phyloP scores from a whole-genome alignment of 1,140 invertebrate species.

The Eciton burchellii region DNA sequence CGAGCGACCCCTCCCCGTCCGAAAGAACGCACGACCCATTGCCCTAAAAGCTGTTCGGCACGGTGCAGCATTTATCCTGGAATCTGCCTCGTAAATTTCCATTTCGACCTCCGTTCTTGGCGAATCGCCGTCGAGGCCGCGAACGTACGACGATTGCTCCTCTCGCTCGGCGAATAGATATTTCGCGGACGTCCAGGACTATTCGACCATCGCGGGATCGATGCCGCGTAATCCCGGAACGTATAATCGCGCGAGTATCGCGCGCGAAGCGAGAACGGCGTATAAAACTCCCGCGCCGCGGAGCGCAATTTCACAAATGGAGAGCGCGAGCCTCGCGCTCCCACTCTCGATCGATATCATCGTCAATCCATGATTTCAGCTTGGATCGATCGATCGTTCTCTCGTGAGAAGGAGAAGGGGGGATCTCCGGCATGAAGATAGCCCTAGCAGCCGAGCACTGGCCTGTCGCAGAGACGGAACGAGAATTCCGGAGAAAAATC shows the following conservation, averaged over 20 bases:
- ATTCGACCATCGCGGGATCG: slow-evolving; percentile 51
- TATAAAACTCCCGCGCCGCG: not conserved
- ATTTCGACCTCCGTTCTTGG: slow-evolving; percentile 78
- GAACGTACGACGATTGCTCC: slow-evolving; percentile 66
- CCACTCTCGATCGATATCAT: no score
- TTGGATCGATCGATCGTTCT: not conserved
- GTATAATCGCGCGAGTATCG: slow-evolving; percentile 55
- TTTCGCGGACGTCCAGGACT: slow-evolving; percentile 52
- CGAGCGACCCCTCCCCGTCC: slow-evolving; percentile 63
- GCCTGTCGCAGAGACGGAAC: not conserved
- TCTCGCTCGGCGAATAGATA: slow-evolving; percentile 56
- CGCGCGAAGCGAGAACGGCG: slow-evolving; percentile 10
- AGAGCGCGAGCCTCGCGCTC: no score
- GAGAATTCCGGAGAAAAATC: not conserved
- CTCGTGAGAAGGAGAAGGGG: no score
- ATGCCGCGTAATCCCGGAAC: slow-evolving; percentile 46
- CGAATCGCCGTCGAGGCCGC: slow-evolving; percentile 75
- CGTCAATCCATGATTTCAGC: no score
- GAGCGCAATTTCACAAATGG: not conserved
- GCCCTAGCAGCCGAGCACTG: not conserved
- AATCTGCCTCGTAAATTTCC: slow-evolving; percentile 79
- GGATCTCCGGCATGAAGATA: no score
- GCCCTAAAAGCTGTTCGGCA: slow-evolving; percentile 79
- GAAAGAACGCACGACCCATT: slow-evolving; percentile 78
- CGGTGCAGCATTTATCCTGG: slow-evolving; percentile 74